phyloP scores from a whole-genome alignment of 1,140 invertebrate species.

The Drosophila burlai region DNA sequence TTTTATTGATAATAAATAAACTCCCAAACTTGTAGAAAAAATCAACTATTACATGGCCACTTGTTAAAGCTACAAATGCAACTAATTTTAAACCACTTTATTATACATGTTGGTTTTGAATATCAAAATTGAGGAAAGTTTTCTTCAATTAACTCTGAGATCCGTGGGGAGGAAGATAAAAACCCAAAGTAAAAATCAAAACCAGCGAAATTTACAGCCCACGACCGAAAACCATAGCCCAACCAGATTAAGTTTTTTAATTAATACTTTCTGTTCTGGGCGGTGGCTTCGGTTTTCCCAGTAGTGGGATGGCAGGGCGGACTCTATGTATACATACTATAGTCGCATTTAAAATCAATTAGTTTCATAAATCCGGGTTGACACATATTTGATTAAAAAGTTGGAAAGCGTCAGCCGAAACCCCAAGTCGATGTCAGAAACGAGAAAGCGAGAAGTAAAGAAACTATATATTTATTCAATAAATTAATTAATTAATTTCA shows the following conservation, averaged over 20 bases:
- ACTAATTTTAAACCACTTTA: neutral
- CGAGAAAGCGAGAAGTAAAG: neutral
- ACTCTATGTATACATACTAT: no score
- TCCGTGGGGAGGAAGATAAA: neutral
- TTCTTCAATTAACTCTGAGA: neutral
- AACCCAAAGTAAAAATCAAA: conserved; percentile 22
- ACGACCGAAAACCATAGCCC: conserved; percentile 32
- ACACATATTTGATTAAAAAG: conserved; percentile 75
- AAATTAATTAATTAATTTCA: conserved; percentile 57
- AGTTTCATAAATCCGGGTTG: conserved; percentile 76
- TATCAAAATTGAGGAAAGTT: no score
- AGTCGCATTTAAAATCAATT: conserved; percentile 62
- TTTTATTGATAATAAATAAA: neutral
- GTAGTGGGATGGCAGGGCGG: no score
- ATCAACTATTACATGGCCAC: no score
- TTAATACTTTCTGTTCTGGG: conserved; percentile 56
- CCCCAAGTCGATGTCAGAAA: conserved; percentile 10
- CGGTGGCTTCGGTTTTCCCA: conserved; percentile 4
- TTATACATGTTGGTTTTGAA: no score
- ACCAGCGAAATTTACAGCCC: conserved; percentile 26
- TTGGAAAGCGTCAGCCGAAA: conserved; percentile 28
- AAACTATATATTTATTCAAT: conserved; percentile 12
- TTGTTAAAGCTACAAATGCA: no score
- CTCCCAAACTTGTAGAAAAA: neutral
- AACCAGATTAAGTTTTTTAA: conserved; percentile 78